Evolutionary conservation across 2,113 vertebrate species (phyloP).

Genomic region (crab-eating macaque (Macaca fascicularis)): DNA sequence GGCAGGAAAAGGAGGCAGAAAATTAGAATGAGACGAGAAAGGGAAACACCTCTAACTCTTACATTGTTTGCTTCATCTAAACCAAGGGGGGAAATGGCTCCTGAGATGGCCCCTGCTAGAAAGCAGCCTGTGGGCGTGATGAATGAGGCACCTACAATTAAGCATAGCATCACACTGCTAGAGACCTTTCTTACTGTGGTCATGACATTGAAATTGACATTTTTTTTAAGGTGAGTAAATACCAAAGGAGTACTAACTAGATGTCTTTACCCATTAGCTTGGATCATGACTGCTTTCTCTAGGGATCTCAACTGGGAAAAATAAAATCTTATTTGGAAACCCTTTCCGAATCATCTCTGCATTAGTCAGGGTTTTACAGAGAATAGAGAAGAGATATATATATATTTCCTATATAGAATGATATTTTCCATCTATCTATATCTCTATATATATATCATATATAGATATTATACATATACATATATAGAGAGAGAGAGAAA

Average conservation of each 20-base stretch:
- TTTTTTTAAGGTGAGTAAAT: background rate
- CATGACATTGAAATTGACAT: background rate
- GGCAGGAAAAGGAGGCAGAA: background rate
- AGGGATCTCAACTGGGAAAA: background rate
- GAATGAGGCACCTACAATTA: background rate
- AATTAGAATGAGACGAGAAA: background rate
- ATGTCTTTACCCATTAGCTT: background rate
- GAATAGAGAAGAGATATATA: background rate
- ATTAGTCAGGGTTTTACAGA: background rate
- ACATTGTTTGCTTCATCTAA: background rate
- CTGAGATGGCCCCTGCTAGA: background rate
- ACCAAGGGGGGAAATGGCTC: background rate
- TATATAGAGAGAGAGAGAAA: background rate
- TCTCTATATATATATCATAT: too few relatives aligned
- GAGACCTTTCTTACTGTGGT: slow-evolving; percentile 16
- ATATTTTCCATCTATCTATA: too few relatives aligned
- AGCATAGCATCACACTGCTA: background rate
- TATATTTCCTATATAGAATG: too few relatives aligned
- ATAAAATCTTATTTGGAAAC: background rate
- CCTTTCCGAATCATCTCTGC: background rate
- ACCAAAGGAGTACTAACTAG: background rate
- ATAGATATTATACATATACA: background rate
- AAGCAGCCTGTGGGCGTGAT: background rate
- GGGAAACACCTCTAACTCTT: background rate
- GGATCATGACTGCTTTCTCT: background rate